A percentile compares a stretch with the other conserved stretches of the same genome.
Conservation (phyloP, 2,113 vertebrate genomes). For the Trogon melanurus region DNA sequence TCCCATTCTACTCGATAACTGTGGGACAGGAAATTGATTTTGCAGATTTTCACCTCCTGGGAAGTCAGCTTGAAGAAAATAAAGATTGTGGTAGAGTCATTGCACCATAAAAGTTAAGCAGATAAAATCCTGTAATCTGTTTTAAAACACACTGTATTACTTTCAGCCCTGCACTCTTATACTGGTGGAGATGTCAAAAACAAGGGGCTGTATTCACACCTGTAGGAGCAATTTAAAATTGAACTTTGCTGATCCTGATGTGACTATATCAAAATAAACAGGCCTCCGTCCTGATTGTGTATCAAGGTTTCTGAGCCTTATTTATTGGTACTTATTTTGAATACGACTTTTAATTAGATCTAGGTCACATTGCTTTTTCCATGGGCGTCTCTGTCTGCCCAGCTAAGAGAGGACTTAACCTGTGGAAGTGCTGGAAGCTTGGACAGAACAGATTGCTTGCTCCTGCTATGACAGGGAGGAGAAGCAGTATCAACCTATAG, state of each 20-base stretch:
- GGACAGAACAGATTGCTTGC: background rate
- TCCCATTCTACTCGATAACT: background rate
- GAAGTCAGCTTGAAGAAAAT: background rate
- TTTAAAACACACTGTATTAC: background rate
- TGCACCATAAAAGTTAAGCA: background rate
- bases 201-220: background rate
- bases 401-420: background rate
- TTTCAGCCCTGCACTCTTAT: background rate
- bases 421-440: background rate
- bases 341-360: background rate
- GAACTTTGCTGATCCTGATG: background rate
- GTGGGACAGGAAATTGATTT: constrained; percentile 22
- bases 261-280: background rate
- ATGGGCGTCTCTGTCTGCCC: background rate
- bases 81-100: background rate
- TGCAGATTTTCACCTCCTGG: background rate
- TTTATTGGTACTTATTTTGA: background rate
- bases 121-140: background rate
- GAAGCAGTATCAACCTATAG: background rate
- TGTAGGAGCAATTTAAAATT: background rate
- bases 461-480: background rate
- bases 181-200: background rate
- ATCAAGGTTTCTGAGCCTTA: background rate
- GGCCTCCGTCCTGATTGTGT: background rate
- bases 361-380: background rate